Evolutionary conservation across 2,888 invertebrate species (phyloP).

Genomic region (Eupithecia pulchellata): DNA sequence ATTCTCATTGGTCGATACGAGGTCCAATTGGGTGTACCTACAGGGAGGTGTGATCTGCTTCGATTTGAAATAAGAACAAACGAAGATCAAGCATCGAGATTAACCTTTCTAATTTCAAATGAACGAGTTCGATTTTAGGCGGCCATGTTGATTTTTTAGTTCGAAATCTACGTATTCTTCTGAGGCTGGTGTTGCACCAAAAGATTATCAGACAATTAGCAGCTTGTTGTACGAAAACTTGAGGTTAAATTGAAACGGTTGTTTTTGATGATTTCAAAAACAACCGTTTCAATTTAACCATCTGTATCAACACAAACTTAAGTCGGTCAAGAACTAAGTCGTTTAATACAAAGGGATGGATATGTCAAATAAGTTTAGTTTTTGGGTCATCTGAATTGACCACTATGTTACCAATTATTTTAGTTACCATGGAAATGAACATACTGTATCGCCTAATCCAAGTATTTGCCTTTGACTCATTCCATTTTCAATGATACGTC

Average conservation of each 20-base stretch:
- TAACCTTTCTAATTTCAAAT: conserved; percentile 2
- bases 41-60: conserved; percentile 35
- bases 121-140: not conserved
- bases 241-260: too few species aligned
- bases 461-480: conserved; percentile 51
- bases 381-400: too few species aligned
- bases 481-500: conserved; percentile 56
- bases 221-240: too few species aligned
- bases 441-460: conserved; percentile 42
- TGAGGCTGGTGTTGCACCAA: too few species aligned
- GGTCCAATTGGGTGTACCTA: conserved; percentile 40
- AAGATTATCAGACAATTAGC: too few species aligned
- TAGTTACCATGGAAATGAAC: not conserved
- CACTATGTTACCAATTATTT: too few species aligned
- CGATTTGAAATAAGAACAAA: conserved; percentile 9
- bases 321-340: too few species aligned
- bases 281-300: too few species aligned
- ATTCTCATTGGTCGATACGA: conserved; percentile 34
- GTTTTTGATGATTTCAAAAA: too few species aligned
- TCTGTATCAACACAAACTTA: too few species aligned
- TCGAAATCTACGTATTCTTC: not conserved
- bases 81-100: conserved; percentile 7
- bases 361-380: too few species aligned
- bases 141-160: not conserved
- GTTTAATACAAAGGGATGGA: too few species aligned